Conservation (phyloP, 2,888 invertebrate species). For the Beris morrisii region DNA sequence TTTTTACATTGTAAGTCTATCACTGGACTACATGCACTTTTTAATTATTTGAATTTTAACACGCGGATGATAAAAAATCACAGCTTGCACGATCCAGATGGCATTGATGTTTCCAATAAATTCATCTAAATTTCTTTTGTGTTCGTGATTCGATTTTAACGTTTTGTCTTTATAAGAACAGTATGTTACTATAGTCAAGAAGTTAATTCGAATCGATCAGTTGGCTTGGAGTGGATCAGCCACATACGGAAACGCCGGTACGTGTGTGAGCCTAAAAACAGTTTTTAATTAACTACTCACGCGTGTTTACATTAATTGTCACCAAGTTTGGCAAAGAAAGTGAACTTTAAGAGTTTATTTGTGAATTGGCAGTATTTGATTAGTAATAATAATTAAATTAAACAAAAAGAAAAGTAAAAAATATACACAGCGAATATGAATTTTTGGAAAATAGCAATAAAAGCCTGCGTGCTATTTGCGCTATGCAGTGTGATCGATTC, state of each 20-base stretch:
- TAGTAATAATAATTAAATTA: not conserved
- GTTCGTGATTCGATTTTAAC: not conserved
- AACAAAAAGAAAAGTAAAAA: conserved; percentile 11
- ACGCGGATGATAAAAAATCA: not conserved
- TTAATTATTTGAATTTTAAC: too few relatives aligned
- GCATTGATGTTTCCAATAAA: not conserved
- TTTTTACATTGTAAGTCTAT: too few relatives aligned
- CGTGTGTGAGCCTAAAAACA: not conserved
- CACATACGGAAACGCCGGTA: not conserved
- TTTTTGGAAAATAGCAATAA: not conserved
- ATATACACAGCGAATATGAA: conserved; percentile 8
- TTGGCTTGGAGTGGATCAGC: conserved; percentile 6
- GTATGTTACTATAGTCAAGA: not conserved
- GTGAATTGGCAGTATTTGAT: not conserved
- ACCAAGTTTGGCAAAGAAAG: not conserved
- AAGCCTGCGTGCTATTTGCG: not conserved
- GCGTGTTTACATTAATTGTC: conserved; percentile 5
- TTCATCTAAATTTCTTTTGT: not conserved
- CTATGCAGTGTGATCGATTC: conserved; percentile 9
- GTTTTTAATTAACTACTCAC: not conserved
- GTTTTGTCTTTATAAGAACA: too few relatives aligned
- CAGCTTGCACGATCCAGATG: not conserved
- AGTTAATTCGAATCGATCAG: conserved; percentile 19
- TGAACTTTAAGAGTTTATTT: not conserved
- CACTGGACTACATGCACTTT: too few relatives aligned